phyloP scores from a whole-genome alignment of 2,797 vertebrate genomes.

The Champsocephalus esox region DNA sequence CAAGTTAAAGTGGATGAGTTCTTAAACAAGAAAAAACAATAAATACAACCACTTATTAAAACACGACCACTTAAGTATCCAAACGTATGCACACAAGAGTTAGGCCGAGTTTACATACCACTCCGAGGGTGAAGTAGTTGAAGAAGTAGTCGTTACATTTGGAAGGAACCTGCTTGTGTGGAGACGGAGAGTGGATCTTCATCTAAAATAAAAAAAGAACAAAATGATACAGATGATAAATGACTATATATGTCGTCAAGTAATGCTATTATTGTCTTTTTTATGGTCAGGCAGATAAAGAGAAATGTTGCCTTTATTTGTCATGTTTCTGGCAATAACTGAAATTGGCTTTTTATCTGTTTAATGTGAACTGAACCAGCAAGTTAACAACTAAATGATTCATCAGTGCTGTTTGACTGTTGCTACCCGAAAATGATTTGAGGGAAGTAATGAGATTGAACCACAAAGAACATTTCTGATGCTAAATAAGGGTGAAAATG shows the following conservation, averaged over 20 bases:
- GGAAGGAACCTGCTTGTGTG: slow-evolving; percentile 98
- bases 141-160: slow-evolving; percentile 99
- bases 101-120: slow-evolving; percentile 87
- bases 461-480: background rate
- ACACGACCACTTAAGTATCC: background rate
- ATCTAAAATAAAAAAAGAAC: slow-evolving; percentile 86
- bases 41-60: background rate
- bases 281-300: background rate
- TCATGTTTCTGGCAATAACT: background rate
- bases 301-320: background rate
- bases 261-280: background rate
- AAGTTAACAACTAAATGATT: background rate
- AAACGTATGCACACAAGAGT: background rate
- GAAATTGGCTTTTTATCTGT: background rate
- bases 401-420: background rate
- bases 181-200: slow-evolving; percentile 99
- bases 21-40: background rate
- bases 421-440: background rate
- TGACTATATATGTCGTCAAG: background rate
- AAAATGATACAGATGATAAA: background rate
- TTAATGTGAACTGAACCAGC: background rate
- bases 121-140: slow-evolving; percentile 98
- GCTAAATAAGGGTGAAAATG: background rate
- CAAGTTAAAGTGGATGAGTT: background rate
- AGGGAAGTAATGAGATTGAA: background rate